Percentiles rank a stretch among this genome's conserved stretches.
Evolutionary conservation across 2,113 vertebrate species (phyloP).

Genomic region (Albula glossodonta): DNA sequence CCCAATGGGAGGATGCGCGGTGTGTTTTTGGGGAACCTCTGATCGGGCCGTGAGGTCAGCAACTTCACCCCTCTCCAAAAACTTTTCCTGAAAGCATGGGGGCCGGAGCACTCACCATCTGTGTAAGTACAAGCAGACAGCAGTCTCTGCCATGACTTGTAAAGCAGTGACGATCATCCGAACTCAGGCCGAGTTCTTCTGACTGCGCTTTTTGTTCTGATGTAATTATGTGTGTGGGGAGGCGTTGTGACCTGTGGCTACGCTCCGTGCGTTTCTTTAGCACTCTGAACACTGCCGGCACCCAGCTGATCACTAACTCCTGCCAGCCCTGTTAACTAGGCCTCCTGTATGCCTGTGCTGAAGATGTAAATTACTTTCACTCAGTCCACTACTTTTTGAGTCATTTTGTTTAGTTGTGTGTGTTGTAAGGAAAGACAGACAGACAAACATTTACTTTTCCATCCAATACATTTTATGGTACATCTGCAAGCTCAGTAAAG

Average conservation of each 20-base stretch:
- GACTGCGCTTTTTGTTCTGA: too few species aligned
- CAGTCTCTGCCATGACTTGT: constrained; percentile 30
- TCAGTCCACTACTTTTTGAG: not conserved
- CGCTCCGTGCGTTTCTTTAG: not conserved
- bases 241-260: too few species aligned
- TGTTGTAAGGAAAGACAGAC: not conserved
- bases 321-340: not conserved
- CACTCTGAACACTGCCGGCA: not conserved
- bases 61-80: constrained; percentile 45
- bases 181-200: too few species aligned
- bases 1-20: constrained; percentile 35
- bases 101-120: constrained; percentile 85
- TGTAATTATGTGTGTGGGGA: too few species aligned
- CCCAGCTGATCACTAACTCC: not conserved
- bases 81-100: constrained; percentile 75
- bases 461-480: not conserved
- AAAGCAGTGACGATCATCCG: not conserved
- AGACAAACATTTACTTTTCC: not conserved
- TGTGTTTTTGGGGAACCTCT: constrained; percentile 32
- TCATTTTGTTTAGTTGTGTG: not conserved
- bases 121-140: constrained; percentile 77
- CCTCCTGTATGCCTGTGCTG: not conserved
- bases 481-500: not conserved
- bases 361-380: not conserved
- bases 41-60: not conserved